These are phyloP conservation scores for Euschistus heros DNA, from an alignment of 1,140 invertebrate species.

Conservation along the genomic window DNA sequence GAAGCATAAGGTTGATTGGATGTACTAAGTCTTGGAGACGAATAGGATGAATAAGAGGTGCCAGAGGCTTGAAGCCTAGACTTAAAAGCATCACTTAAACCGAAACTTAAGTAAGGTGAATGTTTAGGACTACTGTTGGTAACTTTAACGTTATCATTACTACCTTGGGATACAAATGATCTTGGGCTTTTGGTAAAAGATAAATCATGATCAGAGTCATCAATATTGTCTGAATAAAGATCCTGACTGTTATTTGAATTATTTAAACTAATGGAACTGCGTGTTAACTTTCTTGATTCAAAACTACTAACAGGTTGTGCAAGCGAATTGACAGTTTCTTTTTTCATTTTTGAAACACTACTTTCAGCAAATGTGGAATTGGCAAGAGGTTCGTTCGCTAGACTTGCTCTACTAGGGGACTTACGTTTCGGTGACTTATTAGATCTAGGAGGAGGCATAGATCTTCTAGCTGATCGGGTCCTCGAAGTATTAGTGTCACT, in stretches of 20 bases:
- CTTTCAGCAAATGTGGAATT: constrained; percentile 1
- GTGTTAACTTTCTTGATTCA: neutral
- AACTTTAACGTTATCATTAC: constrained; percentile 8
- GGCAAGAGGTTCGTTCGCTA: neutral
- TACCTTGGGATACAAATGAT: neutral
- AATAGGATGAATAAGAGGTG: neutral
- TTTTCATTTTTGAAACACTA: neutral
- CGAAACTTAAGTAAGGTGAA: constrained; percentile 3
- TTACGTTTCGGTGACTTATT: constrained; percentile 20
- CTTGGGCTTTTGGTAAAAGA: constrained; percentile 11
- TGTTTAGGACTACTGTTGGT: neutral
- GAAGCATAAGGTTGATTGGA: constrained; percentile 25
- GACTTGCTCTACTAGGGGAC: constrained; percentile 17
- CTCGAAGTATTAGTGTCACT: constrained; percentile 19
- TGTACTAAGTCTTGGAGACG: constrained; percentile 10
- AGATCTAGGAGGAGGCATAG: constrained; percentile 24
- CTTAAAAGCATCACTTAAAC: constrained; percentile 7
- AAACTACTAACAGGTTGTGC: neutral
- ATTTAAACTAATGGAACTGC: neutral
- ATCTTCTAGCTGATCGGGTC: constrained; percentile 3
- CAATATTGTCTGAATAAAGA: neutral
- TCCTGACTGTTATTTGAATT: neutral
- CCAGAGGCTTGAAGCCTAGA: constrained; percentile 1
- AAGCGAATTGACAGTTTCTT: too few relatives aligned
- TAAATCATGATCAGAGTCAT: neutral